Conservation (phyloP, 2,113 vertebrate species). For the Promerops cafer region DNA sequence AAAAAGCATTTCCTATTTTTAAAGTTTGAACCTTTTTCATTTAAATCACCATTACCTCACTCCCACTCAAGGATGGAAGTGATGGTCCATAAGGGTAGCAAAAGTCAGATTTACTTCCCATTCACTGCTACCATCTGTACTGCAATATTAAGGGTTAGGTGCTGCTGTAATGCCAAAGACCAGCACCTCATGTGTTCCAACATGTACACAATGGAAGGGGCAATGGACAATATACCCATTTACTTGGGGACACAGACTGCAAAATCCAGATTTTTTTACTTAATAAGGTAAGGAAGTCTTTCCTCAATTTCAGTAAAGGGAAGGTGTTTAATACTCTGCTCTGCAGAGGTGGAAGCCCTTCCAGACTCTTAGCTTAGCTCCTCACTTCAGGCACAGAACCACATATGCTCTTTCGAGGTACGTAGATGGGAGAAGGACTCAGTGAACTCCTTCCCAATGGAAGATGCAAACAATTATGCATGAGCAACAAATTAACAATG, state of each 20-base stretch:
- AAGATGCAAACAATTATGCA: background rate
- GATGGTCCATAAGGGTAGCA: background rate
- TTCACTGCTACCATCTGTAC: background rate
- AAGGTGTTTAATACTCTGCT: background rate
- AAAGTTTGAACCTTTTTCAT: background rate
- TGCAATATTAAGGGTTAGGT: background rate
- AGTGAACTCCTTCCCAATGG: background rate
- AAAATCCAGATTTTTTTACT: background rate
- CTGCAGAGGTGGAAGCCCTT: background rate
- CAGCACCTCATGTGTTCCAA: background rate
- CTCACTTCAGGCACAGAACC: background rate
- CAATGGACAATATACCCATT: background rate
- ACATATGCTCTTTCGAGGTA: background rate
- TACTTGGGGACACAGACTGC: background rate
- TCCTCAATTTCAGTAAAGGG: background rate
- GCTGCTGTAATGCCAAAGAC: background rate
- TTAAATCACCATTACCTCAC: background rate
- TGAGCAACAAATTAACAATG: background rate
- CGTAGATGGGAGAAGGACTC: fast-evolving
- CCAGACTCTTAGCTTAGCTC: background rate
- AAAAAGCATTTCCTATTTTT: background rate
- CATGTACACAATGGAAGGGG: background rate
- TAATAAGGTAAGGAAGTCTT: background rate
- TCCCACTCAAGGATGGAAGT: background rate
- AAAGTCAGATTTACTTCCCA: background rate